Evolutionary conservation across 2,888 invertebrate species (phyloP).

Genomic region (Heterodera filipjevi): DNA sequence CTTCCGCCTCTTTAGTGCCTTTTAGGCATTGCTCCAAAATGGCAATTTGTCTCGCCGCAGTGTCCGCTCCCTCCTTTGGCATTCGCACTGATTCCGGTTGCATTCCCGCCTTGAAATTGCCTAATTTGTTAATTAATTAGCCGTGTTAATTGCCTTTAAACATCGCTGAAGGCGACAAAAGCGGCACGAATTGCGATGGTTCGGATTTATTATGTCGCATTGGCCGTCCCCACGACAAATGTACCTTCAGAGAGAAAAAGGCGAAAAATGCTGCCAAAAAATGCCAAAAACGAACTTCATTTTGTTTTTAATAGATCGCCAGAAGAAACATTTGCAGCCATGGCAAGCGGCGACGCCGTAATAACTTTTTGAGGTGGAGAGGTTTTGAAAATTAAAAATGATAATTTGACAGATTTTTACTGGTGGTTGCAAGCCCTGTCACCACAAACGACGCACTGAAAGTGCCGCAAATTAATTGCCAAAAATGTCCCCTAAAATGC

Average conservation of each 20-base stretch:
- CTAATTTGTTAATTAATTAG: neutral
- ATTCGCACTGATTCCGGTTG: constrained; percentile 47
- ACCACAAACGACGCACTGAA: constrained; percentile 62
- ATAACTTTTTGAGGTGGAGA: constrained; percentile 38
- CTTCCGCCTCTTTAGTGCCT: constrained; percentile 8
- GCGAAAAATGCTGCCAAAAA: neutral
- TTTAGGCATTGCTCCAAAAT: constrained; percentile 13
- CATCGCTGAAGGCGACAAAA: constrained; percentile 57
- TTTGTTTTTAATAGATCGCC: constrained; percentile 58
- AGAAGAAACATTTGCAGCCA: constrained; percentile 60
- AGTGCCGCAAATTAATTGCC: neutral
- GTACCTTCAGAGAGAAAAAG: constrained; percentile 35
- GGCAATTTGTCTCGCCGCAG: constrained; percentile 5
- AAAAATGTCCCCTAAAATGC: neutral
- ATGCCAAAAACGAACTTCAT: constrained; percentile 16
- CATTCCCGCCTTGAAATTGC: constrained; percentile 43
- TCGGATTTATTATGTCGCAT: constrained; percentile 55
- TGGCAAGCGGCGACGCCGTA: constrained; percentile 63
- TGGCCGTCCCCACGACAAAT: constrained; percentile 57
- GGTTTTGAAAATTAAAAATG: neutral
- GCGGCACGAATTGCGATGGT: constrained; percentile 59
- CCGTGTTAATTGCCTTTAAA: constrained; percentile 40
- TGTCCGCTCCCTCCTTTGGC: constrained; percentile 29
- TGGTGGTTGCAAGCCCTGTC: constrained; percentile 61
- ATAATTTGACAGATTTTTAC: neutral